These are phyloP conservation scores for Orientallactaga bullata DNA, from an alignment of 2,113 vertebrate species.

Conservation along the genomic window DNA sequence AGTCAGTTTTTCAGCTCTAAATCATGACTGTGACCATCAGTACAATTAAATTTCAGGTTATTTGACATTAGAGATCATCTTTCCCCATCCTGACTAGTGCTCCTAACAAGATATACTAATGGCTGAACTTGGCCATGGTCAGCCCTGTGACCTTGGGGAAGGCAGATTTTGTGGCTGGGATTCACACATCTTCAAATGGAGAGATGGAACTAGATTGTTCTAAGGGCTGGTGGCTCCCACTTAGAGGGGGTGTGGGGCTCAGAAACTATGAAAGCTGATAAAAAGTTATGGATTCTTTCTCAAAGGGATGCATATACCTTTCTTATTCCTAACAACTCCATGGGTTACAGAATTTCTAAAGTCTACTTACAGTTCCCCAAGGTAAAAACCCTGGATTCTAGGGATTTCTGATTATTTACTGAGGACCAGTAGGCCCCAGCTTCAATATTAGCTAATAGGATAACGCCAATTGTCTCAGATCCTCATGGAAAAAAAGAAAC, in stretches of 20 bases:
- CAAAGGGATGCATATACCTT: not conserved
- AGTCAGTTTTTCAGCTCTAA: slow-evolving; percentile 36
- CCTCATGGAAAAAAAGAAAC: slow-evolving; percentile 9
- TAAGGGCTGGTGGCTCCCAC: not conserved
- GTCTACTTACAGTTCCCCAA: not conserved
- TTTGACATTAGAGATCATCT: not conserved
- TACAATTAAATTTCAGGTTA: slow-evolving; percentile 23
- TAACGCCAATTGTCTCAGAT: not conserved
- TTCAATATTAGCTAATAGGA: not conserved
- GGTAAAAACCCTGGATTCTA: not conserved
- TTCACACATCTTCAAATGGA: not conserved
- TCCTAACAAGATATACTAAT: not conserved
- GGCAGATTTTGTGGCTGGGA: not conserved
- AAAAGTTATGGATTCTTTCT: not conserved
- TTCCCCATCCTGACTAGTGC: not conserved
- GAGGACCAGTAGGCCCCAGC: not conserved
- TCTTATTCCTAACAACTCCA: not conserved
- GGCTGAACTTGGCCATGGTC: not conserved
- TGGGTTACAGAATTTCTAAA: not conserved
- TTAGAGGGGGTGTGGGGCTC: not conserved
- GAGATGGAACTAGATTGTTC: not conserved
- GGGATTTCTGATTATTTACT: not conserved
- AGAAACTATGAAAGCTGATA: slow-evolving; percentile 30
- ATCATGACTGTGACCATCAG: not conserved
- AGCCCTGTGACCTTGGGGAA: not conserved